Percentiles rank a stretch among this genome's conserved stretches.
phyloP scores from a whole-genome alignment of 2,888 invertebrate genomes.

The Marronus borbonicus region DNA sequence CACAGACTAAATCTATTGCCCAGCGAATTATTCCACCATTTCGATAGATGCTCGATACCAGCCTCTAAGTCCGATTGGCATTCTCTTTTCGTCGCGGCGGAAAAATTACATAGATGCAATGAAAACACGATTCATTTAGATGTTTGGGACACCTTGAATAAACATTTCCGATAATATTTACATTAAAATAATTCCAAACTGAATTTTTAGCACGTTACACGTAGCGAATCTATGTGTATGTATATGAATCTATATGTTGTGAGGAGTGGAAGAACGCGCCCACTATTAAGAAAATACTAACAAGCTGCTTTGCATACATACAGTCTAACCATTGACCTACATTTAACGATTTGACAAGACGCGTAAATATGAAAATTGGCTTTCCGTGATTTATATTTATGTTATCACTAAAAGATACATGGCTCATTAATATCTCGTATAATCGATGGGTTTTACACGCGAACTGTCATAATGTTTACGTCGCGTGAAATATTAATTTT shows the following conservation, averaged over 20 bases:
- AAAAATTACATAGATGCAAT: conserved; percentile 26
- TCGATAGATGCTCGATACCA: too few relatives aligned
- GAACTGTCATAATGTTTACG: conserved; percentile 20
- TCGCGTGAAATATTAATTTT: too few relatives aligned
- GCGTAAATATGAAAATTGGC: conserved; percentile 20
- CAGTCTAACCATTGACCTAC: conserved; percentile 5
- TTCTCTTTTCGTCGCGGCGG: not conserved
- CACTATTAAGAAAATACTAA: not conserved
- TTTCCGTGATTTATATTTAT: conserved; percentile 33
- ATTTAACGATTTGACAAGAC: conserved; percentile 10
- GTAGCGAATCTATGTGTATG: not conserved
- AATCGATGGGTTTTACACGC: conserved; percentile 7
- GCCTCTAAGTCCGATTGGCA: not conserved
- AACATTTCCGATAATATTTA: conserved; percentile 40
- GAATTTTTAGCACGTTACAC: conserved; percentile 29
- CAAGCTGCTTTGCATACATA: not conserved
- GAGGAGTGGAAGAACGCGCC: not conserved
- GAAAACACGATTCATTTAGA: conserved; percentile 41
- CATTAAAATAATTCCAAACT: conserved; percentile 29
- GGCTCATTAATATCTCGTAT: conserved; percentile 30
- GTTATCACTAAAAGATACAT: conserved; percentile 33
- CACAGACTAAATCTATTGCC: too few relatives aligned
- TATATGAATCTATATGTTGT: too few relatives aligned
- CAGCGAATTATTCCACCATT: too few relatives aligned
- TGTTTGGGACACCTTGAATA: conserved; percentile 34